Evolutionary conservation across 1,140 invertebrate species (phyloP).

Genomic region (Cotesia glomerata): DNA sequence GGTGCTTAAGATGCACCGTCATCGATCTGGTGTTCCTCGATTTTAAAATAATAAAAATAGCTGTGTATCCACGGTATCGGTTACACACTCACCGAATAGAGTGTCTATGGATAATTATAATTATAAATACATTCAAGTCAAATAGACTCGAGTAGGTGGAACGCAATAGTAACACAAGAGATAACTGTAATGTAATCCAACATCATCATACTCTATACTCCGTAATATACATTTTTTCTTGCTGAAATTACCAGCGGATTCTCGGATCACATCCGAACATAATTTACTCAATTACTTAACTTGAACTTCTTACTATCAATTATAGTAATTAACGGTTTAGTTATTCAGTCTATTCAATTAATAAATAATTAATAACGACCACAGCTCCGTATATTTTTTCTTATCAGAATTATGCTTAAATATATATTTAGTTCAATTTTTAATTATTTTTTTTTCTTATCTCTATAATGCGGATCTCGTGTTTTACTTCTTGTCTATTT

Average conservation of each 20-base stretch:
- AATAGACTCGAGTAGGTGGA: constrained; percentile 17
- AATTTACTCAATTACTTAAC: constrained; percentile 18
- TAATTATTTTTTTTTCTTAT: no score
- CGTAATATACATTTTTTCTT: neutral
- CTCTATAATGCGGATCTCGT: no score
- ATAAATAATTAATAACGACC: neutral
- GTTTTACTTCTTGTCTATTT: no score
- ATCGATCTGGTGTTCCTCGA: no score
- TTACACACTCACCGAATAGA: neutral
- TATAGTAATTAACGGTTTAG: constrained; percentile 3
- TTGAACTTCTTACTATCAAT: constrained; percentile 17
- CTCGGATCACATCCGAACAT: constrained; percentile 7
- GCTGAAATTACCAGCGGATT: constrained; percentile 7
- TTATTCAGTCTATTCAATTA: neutral
- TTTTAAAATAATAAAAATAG: no score
- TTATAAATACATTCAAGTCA: constrained; percentile 1
- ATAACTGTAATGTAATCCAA: constrained; percentile 21
- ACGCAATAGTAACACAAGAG: neutral
- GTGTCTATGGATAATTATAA: neutral
- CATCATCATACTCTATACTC: neutral
- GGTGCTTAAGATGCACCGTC: no score
- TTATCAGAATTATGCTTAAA: no score
- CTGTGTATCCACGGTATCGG: no score
- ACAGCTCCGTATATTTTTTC: neutral
- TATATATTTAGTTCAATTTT: no score